A percentile compares a stretch with the other conserved stretches of the same genome.
Evolutionary conservation across 2,113 vertebrate genomes (phyloP).

Genomic region (Istiophorus platypterus): DNA sequence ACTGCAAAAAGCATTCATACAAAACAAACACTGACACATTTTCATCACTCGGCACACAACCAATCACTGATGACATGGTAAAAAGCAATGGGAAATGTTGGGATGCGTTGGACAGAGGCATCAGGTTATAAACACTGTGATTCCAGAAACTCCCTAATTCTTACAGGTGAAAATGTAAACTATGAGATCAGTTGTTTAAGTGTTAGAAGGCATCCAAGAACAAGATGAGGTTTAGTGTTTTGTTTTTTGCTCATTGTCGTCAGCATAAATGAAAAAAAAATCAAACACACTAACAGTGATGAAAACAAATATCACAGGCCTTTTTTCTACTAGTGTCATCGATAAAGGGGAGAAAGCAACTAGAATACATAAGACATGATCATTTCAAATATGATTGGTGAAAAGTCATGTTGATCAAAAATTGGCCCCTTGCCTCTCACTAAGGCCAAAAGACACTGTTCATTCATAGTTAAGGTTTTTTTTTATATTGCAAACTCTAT

Average conservation of each 20-base stretch:
- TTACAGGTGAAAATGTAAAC: conserved; percentile 21
- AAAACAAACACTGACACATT: conserved; percentile 57
- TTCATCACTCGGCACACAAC: conserved; percentile 50
- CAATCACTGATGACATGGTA: conserved; percentile 13
- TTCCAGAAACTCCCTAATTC: conserved; percentile 37
- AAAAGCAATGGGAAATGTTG: conserved; percentile 6
- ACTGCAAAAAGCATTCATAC: conserved; percentile 65
- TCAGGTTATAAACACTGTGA: conserved; percentile 23
- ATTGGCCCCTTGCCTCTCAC: conserved; percentile 48
- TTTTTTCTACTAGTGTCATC: conserved; percentile 41
- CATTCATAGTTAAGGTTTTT: conserved; percentile 73
- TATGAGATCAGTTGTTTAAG: conserved; percentile 28
- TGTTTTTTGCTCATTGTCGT: conserved; percentile 61
- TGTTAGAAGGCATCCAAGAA: conserved; percentile 48
- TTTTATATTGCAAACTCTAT: conserved; percentile 48
- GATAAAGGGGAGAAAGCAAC: conserved; percentile 35
- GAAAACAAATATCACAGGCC: conserved; percentile 46
- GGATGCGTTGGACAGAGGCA: conserved; percentile 15
- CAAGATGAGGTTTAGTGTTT: conserved; percentile 59
- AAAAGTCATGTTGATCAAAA: conserved; percentile 68
- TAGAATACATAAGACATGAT: conserved; percentile 54
- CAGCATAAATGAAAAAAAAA: conserved; percentile 36
- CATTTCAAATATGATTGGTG: conserved; percentile 66
- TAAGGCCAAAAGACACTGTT: conserved; percentile 56
- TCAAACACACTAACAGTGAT: conserved; percentile 17